These are phyloP conservation scores for Octodonta nipae DNA, from an alignment of 2,888 invertebrate genomes.

Conservation along the genomic window DNA sequence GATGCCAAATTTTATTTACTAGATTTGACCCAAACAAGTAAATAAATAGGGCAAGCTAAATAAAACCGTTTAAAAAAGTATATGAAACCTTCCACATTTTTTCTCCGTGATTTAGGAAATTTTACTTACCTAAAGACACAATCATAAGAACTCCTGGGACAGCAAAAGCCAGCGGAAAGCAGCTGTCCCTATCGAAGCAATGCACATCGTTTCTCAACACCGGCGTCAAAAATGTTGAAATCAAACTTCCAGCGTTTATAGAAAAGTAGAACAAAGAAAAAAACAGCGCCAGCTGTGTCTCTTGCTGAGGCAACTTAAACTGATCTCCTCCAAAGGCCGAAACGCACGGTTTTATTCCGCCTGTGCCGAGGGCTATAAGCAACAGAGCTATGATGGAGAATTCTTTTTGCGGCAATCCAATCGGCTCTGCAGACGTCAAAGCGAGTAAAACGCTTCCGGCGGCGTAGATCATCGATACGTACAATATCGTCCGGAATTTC, in stretches of 20 bases:
- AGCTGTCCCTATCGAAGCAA: slow-evolving; percentile 64
- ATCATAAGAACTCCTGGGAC: slow-evolving; percentile 80
- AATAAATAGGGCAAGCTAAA: too few species aligned
- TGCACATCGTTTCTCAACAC: slow-evolving; percentile 65
- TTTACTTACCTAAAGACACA: slow-evolving; percentile 54
- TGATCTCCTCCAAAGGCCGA: slow-evolving; percentile 89
- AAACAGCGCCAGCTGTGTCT: slow-evolving; percentile 63
- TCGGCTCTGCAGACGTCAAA: slow-evolving; percentile 48
- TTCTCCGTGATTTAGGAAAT: background rate
- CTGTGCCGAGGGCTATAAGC: slow-evolving; percentile 78
- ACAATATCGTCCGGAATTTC: slow-evolving; percentile 80
- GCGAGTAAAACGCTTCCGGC: slow-evolving; percentile 70
- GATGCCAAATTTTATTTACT: too few species aligned
- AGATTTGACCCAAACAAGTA: too few species aligned
- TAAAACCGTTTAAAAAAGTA: too few species aligned
- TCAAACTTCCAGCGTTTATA: slow-evolving; percentile 80
- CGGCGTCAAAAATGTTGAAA: slow-evolving; percentile 81
- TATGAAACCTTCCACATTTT: too few species aligned
- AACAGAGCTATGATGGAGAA: slow-evolving; percentile 47
- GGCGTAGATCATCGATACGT: slow-evolving; percentile 76
- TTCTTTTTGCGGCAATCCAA: slow-evolving; percentile 42
- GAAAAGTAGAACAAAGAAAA: slow-evolving; percentile 91
- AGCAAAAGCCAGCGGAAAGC: slow-evolving; percentile 78
- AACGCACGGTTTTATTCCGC: slow-evolving; percentile 93
- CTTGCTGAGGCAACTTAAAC: slow-evolving; percentile 69